Evolutionary conservation across 2,113 vertebrate species (phyloP), one percentile per base, ranked within the genome.

Genomic region (Bufo gargarizans): DNA sequence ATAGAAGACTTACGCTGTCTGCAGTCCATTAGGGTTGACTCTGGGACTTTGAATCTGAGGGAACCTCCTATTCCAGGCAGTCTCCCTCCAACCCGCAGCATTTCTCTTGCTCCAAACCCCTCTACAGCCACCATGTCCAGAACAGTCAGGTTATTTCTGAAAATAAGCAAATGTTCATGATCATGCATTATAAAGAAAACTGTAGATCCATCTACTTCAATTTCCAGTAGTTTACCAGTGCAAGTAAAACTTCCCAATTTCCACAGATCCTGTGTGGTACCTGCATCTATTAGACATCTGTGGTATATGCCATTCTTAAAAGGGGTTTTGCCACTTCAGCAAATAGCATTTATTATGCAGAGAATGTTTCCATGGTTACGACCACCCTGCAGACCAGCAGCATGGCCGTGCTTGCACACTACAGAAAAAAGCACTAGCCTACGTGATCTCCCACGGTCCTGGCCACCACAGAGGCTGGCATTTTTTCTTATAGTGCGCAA

Each of bases 21-120:
- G 91, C 98, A 99, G 92, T 99, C 97, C 98, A 99, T 98, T 0
- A 99, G 95, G 0, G 97, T 98, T 13, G 98, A 98, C 90, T 99
- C 98, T 10, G 98, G 98, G 82, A 99, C 97, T 43, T 99, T 99
- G 90, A 99, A 99, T 69, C 98, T 95, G 58, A 99, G 95, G 0
- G 98, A 99, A 1, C 96, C 96, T 72, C 96, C 96, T 0, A 95
- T 89, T 0, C 98, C 98, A 0, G 98, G 97, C 3, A 99, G 93
- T 85, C 97, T 97, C 50, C 97, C 97, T 0, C 98, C 98, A 0
- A 99, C 95, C 91, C 95, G 96, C 65, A 99, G 94, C 84, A 99
- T 91, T 92, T 99, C 98, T 92, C 95, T 96, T 3, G 97, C 97
- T 81, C 98, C 98, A 45, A 97, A 95, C 61, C 98, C 98, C 92